phyloP scores from a whole-genome alignment of 2,113 vertebrate species.

The Poicephalus gulielmi region DNA sequence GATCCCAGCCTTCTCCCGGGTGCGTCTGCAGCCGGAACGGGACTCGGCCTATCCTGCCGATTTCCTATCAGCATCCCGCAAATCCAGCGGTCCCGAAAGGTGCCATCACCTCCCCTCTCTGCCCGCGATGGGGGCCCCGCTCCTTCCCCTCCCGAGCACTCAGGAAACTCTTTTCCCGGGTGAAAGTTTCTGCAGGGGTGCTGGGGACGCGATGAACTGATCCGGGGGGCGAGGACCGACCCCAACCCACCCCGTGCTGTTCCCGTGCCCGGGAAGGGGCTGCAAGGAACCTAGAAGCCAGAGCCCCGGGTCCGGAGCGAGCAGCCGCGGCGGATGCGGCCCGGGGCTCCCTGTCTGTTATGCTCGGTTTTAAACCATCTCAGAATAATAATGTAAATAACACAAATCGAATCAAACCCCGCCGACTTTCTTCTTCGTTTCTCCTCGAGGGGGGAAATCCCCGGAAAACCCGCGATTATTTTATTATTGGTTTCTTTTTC shows the following conservation, averaged over 20 bases:
- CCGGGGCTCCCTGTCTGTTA: not conserved
- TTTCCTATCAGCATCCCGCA: not conserved
- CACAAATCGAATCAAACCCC: not conserved
- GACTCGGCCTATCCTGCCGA: not conserved
- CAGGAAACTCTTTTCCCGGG: not conserved
- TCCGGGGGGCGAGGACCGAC: not conserved
- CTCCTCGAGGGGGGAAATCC: not conserved
- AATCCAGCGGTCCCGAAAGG: not conserved
- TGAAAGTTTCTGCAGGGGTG: not conserved
- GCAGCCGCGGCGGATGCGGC: not conserved
- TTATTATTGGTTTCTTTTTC: not conserved
- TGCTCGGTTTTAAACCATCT: not conserved
- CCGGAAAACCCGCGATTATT: not conserved
- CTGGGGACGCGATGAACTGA: not conserved
- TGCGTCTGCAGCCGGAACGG: not conserved
- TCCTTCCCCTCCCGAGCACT: not conserved
- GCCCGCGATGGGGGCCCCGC: not conserved
- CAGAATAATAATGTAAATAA: not conserved
- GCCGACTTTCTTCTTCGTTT: not conserved
- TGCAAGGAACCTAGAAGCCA: not conserved
- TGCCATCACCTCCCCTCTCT: not conserved
- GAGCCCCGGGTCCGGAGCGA: not conserved
- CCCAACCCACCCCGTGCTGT: accelerated
- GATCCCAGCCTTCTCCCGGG: not conserved
- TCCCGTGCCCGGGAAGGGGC: not conserved